Base-by-base conservation (phyloP, 1,140 invertebrate species). In the Eufriesea mexicana region DNA sequence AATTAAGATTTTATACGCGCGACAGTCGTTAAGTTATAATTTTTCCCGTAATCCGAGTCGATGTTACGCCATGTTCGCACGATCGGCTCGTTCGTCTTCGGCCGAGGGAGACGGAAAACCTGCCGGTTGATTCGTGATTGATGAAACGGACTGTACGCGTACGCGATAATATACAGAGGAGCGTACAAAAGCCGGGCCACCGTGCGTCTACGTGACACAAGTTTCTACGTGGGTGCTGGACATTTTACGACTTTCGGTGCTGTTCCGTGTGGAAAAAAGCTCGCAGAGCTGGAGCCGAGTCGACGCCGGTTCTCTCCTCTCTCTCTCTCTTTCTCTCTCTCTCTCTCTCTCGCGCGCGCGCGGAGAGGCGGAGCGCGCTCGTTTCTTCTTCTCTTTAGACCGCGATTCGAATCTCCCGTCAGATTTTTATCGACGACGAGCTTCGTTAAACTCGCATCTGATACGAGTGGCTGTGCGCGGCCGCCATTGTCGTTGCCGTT, bases 161-260 rank as follows among this genome's bases (percentile, higher is more conserved):
- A 77, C 86, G 86, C 84, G 83, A 88, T 88, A 88, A 88, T 88
- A 85, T 66, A 86, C 79, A 64, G 68, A 68, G 76, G 79, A 86
- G 64, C 84, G 47, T 59, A 86, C 67, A 74, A 70, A 35, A 86
- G 84, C n/a, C 79, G 59, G 67, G 78, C 73, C 66, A 88, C 86
- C 72, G 86, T 80, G 78, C 55, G 73, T 73, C 84, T 89, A 89
- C 87, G 87, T 89, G 87, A 89, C 85, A 75, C 84, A 76, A 67
- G 87, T 78, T 71, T 55, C 80, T 88, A 88, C 87, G 86, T 89
- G 86, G 87, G 87, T 89, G 87, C 87, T 74, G 86, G 68, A 73
- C 84, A 49, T 86, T 88, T 89, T 89, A 89, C 59, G 84, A 81
- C 76, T 89, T 86, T 89, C 86, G 80, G 86, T 57, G 76, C 66